Conservation (phyloP, 53 echinoderm and acorn worm genomes). For the Antedon mediterranea region DNA sequence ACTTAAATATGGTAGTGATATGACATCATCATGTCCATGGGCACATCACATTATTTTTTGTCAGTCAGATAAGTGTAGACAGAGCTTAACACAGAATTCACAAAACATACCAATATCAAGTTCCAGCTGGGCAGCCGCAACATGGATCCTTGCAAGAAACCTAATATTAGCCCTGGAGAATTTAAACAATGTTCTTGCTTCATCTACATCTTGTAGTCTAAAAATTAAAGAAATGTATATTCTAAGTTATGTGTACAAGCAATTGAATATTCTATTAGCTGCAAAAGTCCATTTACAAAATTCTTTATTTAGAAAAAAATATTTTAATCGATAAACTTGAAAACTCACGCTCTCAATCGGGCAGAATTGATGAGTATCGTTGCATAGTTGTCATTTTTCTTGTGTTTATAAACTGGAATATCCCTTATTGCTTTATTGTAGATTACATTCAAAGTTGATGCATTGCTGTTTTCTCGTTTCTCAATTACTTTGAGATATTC, state of each 20-base stretch:
- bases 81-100: no score
- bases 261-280: background rate
- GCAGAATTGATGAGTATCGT: slow-evolving; percentile 72
- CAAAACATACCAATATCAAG: slow-evolving; percentile 40
- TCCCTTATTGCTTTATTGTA: slow-evolving; percentile 66
- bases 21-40: no score
- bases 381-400: slow-evolving; percentile 50
- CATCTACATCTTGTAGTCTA: slow-evolving; percentile 47
- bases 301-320: background rate
- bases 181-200: slow-evolving; percentile 54
- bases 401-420: slow-evolving; percentile 58
- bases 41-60: no score
- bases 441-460: slow-evolving; percentile 32
- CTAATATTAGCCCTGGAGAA: slow-evolving; percentile 84
- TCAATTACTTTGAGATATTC: slow-evolving; percentile 50
- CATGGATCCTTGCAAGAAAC: slow-evolving; percentile 49
- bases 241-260: background rate
- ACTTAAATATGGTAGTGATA: no score
- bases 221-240: background rate
- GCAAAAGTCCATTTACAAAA: background rate
- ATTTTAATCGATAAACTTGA: no score
- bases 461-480: slow-evolving; percentile 17
- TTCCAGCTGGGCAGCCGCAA: slow-evolving; percentile 87
- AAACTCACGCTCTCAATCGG: slow-evolving; percentile 60
- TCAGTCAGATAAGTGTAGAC: no score